Base-by-base conservation (phyloP, 2,888 invertebrate genomes). In the Galerucella calmariensis region DNA sequence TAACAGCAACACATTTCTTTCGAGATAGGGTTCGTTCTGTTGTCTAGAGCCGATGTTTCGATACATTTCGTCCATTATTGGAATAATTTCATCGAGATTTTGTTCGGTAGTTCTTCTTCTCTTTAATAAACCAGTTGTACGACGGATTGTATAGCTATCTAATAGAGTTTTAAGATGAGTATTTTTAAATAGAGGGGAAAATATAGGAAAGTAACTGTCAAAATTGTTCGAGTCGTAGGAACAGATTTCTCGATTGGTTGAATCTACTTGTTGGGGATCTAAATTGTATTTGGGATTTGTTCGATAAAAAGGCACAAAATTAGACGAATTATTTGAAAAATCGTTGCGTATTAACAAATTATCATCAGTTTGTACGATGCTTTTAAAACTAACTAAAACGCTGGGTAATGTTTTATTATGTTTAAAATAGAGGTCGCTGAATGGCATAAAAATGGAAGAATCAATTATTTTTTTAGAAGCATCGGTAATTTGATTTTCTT, bases 1-100 rank as follows among this genome's bases (percentile, higher is more conserved):
- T 73, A 90, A 85, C 73, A 90, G 85, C 71, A 90, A 81, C 14
- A 88, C 82, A 79, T 88, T 88, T 35, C 81, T 76, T 73, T 82
- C 78, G 4, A 63, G 62, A 74, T 59, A 44, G 10, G 68, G 65
- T 68, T 73, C 67, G 48, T 44, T 66, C 24, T 72, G 63, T n/a
- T 59, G 27, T 24, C 61, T 66, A 9, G 48, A 63, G n/a, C 68
- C 70, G 35, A 56, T 56, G 67, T 75, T 68, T 56, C 68, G 67
- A 24, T 63, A 74, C 67, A 73, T 73, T 67, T 75, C 68, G 14
- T 74, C 84, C 69, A 83, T 82, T 14, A 85, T 84, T 11, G 86
- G 86, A 41, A 85, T 82, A 48, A 87, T 87, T 81, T 86, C 85
- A 75, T 87, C 85, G 63, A 86, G 82, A 82, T 86, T 82, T 61